These are phyloP conservation scores for Tipula confusa DNA, from an alignment of 2,888 invertebrate genomes.

Conservation along the genomic window DNA sequence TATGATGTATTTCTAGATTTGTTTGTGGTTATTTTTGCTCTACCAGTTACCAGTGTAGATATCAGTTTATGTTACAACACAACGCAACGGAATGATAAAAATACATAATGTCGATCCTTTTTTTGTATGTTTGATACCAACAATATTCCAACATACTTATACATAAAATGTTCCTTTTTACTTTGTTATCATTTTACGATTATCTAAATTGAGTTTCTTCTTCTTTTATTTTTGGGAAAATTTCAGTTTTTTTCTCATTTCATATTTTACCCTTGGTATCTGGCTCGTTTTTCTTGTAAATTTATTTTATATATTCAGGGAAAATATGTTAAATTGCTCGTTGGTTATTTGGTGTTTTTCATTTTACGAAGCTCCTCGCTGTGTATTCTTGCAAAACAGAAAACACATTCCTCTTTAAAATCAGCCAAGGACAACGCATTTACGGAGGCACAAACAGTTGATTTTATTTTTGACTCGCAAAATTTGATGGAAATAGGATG, in stretches of 20 bases:
- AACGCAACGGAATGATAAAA: neutral
- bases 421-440: neutral
- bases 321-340: constrained; percentile 25
- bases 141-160: neutral
- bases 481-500: neutral
- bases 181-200: constrained; percentile 27
- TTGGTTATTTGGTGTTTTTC: neutral
- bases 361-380: no score
- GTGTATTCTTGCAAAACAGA: neutral
- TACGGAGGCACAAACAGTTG: neutral
- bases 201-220: constrained; percentile 29
- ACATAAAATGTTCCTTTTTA: neutral
- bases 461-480: neutral
- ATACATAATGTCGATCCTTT: neutral
- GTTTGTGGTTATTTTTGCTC: neutral
- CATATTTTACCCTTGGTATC: constrained; percentile 3
- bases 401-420: neutral
- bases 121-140: neutral
- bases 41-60: neutral
- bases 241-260: neutral
- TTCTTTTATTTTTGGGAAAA: constrained; percentile 1
- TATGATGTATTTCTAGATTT: neutral
- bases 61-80: neutral
- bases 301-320: constrained; percentile 20
- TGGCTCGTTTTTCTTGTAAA: neutral